Evolutionary conservation across 2,888 invertebrate genomes (phyloP).

Genomic region (Meliscaeva auricollis): DNA sequence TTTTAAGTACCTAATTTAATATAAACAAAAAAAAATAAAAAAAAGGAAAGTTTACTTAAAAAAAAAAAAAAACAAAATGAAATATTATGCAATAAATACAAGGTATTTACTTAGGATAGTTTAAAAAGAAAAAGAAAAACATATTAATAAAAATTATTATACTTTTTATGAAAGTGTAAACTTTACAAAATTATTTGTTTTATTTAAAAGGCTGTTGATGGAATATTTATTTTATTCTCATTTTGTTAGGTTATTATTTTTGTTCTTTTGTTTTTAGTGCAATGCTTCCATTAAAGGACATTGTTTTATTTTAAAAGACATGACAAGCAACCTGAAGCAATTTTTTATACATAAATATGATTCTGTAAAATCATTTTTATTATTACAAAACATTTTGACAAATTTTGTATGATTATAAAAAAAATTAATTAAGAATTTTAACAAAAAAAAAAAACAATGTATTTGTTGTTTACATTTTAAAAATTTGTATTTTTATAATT

Average conservation of each 20-base stretch:
- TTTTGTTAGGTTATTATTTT: neutral
- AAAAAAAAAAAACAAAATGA: constrained; percentile 1
- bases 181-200: constrained; percentile 54
- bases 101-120: constrained; percentile 71
- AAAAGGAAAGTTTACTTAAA: constrained; percentile 60
- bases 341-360: constrained; percentile 16
- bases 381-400: constrained; percentile 10
- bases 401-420: constrained; percentile 36
- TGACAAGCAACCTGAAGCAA: constrained; percentile 38
- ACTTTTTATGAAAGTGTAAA: constrained; percentile 63
- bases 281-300: neutral
- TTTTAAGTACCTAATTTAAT: constrained; percentile 70
- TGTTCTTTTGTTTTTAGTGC: neutral
- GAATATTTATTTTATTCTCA: constrained; percentile 19
- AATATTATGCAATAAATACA: constrained; percentile 73
- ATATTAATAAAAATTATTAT: constrained; percentile 54
- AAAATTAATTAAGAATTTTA: constrained; percentile 15
- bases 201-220: constrained; percentile 53
- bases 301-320: constrained; percentile 20
- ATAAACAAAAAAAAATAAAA: too few species aligned
- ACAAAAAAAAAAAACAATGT: constrained; percentile 3
- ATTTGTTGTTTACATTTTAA: constrained; percentile 30
- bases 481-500: constrained; percentile 72
- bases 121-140: constrained; percentile 43
- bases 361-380: constrained; percentile 10